Conservation (phyloP, 2,888 invertebrate genomes). For the Saturnia pavonia region DNA sequence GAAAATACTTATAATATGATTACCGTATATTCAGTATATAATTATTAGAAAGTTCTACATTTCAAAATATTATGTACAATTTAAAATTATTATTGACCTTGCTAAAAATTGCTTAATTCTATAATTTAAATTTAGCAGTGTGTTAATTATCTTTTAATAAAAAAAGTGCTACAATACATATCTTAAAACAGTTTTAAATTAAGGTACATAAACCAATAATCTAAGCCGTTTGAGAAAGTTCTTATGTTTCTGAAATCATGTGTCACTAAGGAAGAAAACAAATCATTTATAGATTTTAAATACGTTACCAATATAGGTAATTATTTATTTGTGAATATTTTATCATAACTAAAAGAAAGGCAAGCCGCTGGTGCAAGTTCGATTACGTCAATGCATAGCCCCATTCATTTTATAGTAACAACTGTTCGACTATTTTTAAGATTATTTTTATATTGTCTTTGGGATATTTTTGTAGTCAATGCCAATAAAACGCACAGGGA, state of each 20-base stretch:
- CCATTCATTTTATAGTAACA: constrained; percentile 12
- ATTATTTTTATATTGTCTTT: constrained; percentile 52
- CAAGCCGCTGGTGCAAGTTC: background rate
- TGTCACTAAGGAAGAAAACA: background rate
- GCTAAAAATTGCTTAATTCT: no score
- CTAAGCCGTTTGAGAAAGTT: no score
- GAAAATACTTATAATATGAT: no score
- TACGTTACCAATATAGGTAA: background rate
- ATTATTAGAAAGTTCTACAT: no score
- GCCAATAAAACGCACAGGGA: constrained; percentile 43
- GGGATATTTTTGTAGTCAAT: constrained; percentile 53
- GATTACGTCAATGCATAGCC: constrained; percentile 13
- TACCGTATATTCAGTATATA: no score
- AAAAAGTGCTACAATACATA: background rate
- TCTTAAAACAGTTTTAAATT: no score
- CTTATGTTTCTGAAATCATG: no score
- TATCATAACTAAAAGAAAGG: background rate
- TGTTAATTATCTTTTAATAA: background rate
- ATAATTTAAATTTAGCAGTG: background rate
- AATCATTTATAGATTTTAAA: background rate
- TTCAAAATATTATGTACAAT: no score
- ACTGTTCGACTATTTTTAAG: constrained; percentile 25
- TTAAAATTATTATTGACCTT: no score
- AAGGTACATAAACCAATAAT: no score
- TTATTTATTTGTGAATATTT: background rate